Evolutionary conservation across 2,888 invertebrate genomes (phyloP), one percentile per base, ranked within the genome.

Genomic region (Noctua janthe): DNA sequence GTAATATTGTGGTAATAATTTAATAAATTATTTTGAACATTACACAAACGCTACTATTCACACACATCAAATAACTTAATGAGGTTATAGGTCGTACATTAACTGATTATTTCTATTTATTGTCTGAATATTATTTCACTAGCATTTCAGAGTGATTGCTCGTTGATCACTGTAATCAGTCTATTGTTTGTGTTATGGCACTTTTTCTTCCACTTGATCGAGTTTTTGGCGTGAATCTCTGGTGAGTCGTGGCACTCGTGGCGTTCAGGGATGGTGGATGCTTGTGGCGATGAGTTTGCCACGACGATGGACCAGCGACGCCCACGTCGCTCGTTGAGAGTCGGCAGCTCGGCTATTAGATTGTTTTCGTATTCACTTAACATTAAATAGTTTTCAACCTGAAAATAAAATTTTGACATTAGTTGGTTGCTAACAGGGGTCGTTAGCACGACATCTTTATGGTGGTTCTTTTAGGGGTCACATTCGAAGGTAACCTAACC

Each of bases 331-430:
- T 98, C 98, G 94, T 98, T 97, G 91, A 98, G 96, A 90, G 98
- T 98, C 39, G 98, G 98, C 96, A 98, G 97, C 94, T 98, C 98
- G 2, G 98, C 98, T 91, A 98, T 98, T 81, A 98, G 95, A 94
- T 98, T 98, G 96, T 98, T 98, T 94, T 98, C 98, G 94, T 98
- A 98, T 94, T 98, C 98, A 91, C 98, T 98, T 86, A 98, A 97
- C 98, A 98, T 98, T 91, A 98, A 96, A 94, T 98, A 98, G 96
- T 98, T 98, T 94, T 98, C 98, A 87, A 98, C 98, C 97, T 97
- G 95, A n/a, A 93, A 93, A 83, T 89, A 90, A 84, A 11, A 77
- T 74, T 62, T 76, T 43, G 15, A 49, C 15, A 71, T 71, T n/a
- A 73, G 59, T 43, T 11, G n/a, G 17, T 49, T 17, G n/a, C n/a